Conservation (phyloP, 2,797 vertebrate genomes). For the Bufotes viridis region DNA sequence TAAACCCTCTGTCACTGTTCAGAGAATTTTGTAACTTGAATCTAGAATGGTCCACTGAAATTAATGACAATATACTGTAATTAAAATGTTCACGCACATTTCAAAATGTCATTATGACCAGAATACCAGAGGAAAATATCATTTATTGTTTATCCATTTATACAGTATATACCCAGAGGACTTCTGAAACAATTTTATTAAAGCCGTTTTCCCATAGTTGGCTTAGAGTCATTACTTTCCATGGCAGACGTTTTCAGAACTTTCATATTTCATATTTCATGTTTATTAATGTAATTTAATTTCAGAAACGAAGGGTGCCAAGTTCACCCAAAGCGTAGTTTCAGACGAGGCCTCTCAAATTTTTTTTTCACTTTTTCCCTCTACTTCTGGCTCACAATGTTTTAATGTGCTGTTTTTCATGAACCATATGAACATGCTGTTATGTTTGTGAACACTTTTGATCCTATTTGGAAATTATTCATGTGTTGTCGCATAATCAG, state of each 20-base stretch:
- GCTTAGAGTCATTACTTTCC: slow-evolving; percentile 40
- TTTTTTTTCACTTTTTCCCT: slow-evolving; percentile 22
- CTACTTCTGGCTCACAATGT: slow-evolving; percentile 31
- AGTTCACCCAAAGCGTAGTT: slow-evolving; percentile 37
- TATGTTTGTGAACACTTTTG: slow-evolving; percentile 43
- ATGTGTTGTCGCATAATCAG: slow-evolving; percentile 48
- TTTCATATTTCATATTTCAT: slow-evolving; percentile 55
- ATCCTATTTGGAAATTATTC: slow-evolving; percentile 37
- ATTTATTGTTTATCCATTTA: slow-evolving; percentile 4
- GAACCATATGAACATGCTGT: slow-evolving; percentile 50
- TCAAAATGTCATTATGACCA: background rate
- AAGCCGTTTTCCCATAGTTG: slow-evolving; percentile 25
- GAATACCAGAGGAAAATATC: background rate
- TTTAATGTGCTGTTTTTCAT: slow-evolving; percentile 38
- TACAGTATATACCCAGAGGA: slow-evolving; percentile 20
- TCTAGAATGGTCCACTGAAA: background rate
- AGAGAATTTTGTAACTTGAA: background rate
- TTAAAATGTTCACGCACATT: background rate
- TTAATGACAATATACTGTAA: background rate
- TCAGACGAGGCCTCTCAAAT: background rate
- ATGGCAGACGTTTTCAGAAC: slow-evolving; percentile 45
- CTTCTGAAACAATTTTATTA: slow-evolving; percentile 33
- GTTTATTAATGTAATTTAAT: slow-evolving; percentile 59
- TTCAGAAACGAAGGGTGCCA: slow-evolving; percentile 32
- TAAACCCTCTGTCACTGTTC: background rate